Evolutionary conservation across 2,113 vertebrate genomes (phyloP).

Genomic region (Trichomycterus rosablanca): DNA sequence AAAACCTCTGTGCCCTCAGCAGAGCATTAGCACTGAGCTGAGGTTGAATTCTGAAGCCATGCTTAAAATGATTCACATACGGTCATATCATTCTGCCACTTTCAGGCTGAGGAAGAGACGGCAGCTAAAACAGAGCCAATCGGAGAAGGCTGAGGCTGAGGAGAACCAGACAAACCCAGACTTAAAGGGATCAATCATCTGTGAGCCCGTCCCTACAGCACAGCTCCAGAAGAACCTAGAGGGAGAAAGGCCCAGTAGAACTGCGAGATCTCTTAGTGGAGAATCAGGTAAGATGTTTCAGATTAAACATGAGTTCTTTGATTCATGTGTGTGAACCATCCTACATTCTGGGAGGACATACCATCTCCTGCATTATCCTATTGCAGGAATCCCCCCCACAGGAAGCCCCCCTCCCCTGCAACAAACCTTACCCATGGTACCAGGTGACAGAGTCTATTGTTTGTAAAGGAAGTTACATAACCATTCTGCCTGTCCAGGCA

Average conservation of each 20-base stretch:
- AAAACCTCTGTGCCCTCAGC: background rate
- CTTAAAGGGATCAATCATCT: slow-evolving; percentile 47
- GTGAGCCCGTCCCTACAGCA: slow-evolving; percentile 28
- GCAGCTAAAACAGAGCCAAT: slow-evolving; percentile 62
- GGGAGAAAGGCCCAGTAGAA: slow-evolving; percentile 40
- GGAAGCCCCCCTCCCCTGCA: background rate
- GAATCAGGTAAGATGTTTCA: slow-evolving; percentile 44
- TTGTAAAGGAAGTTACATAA: slow-evolving; percentile 17
- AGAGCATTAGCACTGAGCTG: too few species aligned
- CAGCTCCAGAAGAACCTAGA: slow-evolving; percentile 22
- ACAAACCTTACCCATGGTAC: too few species aligned
- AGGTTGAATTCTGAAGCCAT: background rate
- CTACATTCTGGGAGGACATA: too few species aligned
- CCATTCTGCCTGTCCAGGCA: background rate
- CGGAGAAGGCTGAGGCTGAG: slow-evolving; percentile 55
- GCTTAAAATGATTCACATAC: background rate
- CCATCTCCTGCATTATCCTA: too few species aligned
- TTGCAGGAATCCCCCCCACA: background rate
- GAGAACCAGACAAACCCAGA: slow-evolving; percentile 42
- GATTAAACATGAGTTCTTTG: too few species aligned
- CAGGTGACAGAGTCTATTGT: background rate
- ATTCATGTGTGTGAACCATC: too few species aligned
- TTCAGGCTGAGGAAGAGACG: slow-evolving; percentile 66
- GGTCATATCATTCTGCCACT: background rate
- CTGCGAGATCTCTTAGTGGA: slow-evolving; percentile 12